These are phyloP conservation scores for Erannis defoliaria DNA, from an alignment of 2,888 invertebrate genomes.

Conservation along the genomic window DNA sequence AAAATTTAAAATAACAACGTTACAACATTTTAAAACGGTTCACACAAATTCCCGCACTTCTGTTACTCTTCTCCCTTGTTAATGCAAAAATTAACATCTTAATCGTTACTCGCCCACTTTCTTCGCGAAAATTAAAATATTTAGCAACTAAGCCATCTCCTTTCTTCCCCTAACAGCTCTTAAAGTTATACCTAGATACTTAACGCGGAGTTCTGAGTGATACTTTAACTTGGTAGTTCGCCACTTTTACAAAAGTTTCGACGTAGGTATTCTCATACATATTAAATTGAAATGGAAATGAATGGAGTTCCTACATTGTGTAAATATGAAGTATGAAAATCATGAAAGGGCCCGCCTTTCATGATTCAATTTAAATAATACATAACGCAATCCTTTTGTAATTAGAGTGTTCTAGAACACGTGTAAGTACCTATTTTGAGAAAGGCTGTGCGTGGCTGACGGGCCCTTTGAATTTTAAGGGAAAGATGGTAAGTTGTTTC, in stretches of 20 bases:
- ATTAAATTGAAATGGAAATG: constrained; percentile 64
- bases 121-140: constrained; percentile 32
- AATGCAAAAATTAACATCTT: constrained; percentile 35
- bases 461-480: not conserved
- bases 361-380: constrained; percentile 50
- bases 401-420: constrained; percentile 23
- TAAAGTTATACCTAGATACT: constrained; percentile 60
- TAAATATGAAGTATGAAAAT: constrained; percentile 50
- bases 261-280: constrained; percentile 67
- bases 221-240: constrained; percentile 65
- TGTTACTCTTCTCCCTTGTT: constrained; percentile 18
- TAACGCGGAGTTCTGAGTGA: constrained; percentile 48
- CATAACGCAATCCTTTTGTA: constrained; percentile 45
- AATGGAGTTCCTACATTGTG: constrained; percentile 56
- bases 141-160: constrained; percentile 28
- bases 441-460: not conserved
- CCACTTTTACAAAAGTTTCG: constrained; percentile 62
- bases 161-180: constrained; percentile 40
- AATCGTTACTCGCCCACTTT: constrained; percentile 22
- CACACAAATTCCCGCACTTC: constrained; percentile 15
- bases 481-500: not conserved
- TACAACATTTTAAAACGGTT: not conserved
- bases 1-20: not conserved
- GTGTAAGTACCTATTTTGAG: constrained; percentile 9
- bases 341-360: too few species aligned